Percentiles rank a stretch among this genome's conserved stretches.
Evolutionary conservation across 1,140 invertebrate species (phyloP).

Genomic region (Bursaphelenchus mucronatus): DNA sequence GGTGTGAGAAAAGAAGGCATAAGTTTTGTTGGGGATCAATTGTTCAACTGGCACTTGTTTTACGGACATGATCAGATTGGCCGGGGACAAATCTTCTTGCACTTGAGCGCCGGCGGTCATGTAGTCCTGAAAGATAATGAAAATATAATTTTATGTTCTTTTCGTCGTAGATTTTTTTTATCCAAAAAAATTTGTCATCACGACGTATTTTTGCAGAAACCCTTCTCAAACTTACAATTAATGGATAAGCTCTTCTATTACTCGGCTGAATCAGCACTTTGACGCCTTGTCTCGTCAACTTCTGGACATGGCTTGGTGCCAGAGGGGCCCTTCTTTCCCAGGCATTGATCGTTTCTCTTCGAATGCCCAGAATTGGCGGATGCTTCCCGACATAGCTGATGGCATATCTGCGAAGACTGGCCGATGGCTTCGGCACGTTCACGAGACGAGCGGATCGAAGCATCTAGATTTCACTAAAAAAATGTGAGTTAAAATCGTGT

Average conservation of each 20-base stretch:
- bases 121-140: slow-evolving; percentile 70
- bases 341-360: slow-evolving; percentile 59
- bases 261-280: slow-evolving; percentile 96
- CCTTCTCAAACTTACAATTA: slow-evolving; percentile 67
- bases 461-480: too few relatives aligned
- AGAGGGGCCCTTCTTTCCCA: slow-evolving; percentile 96
- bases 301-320: slow-evolving; percentile 81
- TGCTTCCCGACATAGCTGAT: too few relatives aligned
- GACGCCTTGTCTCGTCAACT: slow-evolving; percentile 77
- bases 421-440: too few relatives aligned
- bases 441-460: too few relatives aligned
- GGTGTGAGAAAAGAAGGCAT: slow-evolving; percentile 97
- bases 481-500: too few relatives aligned
- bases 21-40: slow-evolving; percentile 88
- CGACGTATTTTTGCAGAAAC: background rate
- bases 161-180: too few relatives aligned
- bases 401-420: too few relatives aligned
- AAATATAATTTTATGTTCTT: too few relatives aligned
- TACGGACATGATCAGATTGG: slow-evolving; percentile 90
- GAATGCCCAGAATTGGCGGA: slow-evolving; percentile 45
- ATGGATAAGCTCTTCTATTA: slow-evolving; percentile 91
- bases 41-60: slow-evolving; percentile 93
- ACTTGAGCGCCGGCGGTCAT: slow-evolving; percentile 80
- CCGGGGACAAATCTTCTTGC: slow-evolving; percentile 81
- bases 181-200: slow-evolving; percentile 42